These are phyloP conservation scores for Agrotis ipsilon DNA, from an alignment of 2,888 invertebrate genomes.

Conservation along the genomic window DNA sequence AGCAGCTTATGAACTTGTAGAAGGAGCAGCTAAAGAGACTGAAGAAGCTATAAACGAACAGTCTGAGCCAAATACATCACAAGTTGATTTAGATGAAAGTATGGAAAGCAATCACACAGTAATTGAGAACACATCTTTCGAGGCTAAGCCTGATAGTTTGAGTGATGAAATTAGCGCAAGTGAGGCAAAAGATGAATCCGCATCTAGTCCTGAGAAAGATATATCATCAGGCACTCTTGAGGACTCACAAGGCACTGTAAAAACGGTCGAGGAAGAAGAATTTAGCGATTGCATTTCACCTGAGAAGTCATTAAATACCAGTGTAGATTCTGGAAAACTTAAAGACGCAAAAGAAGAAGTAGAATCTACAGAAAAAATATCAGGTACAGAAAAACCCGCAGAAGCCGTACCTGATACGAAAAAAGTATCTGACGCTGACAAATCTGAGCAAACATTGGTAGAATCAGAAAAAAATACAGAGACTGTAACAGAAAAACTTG, in stretches of 20 bases:
- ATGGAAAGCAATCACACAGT: slow-evolving; percentile 83
- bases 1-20: slow-evolving; percentile 17
- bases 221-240: slow-evolving; percentile 69
- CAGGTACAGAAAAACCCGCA: slow-evolving; percentile 20
- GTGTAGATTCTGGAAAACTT: slow-evolving; percentile 47
- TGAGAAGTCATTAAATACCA: slow-evolving; percentile 71
- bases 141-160: slow-evolving; percentile 68
- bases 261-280: slow-evolving; percentile 73
- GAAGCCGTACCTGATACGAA: slow-evolving; percentile 13
- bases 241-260: slow-evolving; percentile 71
- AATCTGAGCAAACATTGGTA: slow-evolving; percentile 5
- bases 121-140: slow-evolving; percentile 82
- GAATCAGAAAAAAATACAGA: slow-evolving; percentile 9
- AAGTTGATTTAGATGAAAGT: slow-evolving; percentile 82
- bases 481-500: background rate
- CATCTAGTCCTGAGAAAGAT: slow-evolving; percentile 68
- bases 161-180: slow-evolving; percentile 56
- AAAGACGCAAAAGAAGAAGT: slow-evolving; percentile 6
- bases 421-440: slow-evolving; percentile 2
- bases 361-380: slow-evolving; percentile 10
- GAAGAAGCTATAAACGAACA: slow-evolving; percentile 46
- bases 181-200: slow-evolving; percentile 53
- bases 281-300: slow-evolving; percentile 77
- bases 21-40: slow-evolving; percentile 39
- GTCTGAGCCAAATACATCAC: slow-evolving; percentile 68